Evolutionary conservation across 2,113 vertebrate genomes (phyloP).

Genomic region (Gymnarchus niloticus): DNA sequence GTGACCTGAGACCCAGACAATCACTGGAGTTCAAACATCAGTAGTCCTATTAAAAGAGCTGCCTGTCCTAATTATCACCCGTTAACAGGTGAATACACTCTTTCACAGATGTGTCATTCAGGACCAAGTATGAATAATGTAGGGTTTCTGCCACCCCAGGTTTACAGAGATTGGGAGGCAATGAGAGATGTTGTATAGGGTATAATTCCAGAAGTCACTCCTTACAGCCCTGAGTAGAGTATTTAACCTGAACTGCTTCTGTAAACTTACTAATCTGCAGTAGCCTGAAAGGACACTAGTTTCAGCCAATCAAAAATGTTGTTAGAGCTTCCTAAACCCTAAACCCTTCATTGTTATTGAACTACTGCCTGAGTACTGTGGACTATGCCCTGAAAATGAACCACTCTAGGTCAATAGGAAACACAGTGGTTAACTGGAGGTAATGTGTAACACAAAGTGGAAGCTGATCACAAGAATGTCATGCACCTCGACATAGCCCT

Average conservation of each 20-base stretch:
- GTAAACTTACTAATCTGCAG: background rate
- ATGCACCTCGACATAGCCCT: background rate
- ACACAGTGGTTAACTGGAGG: background rate
- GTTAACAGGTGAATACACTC: no score
- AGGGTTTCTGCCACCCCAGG: background rate
- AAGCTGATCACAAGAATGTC: background rate
- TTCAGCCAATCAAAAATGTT: background rate
- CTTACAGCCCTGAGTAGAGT: background rate
- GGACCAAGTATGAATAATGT: background rate
- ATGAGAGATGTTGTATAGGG: background rate
- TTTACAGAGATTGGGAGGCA: background rate
- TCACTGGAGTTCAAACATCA: background rate
- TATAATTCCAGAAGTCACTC: background rate
- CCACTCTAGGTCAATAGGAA: background rate
- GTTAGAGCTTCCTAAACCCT: background rate
- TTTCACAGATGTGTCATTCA: background rate
- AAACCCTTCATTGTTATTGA: background rate
- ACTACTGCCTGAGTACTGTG: background rate
- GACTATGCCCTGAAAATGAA: conserved; percentile 14
- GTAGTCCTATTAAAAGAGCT: background rate
- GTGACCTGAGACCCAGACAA: background rate
- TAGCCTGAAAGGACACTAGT: background rate
- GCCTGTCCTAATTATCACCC: background rate
- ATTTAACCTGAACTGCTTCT: background rate
- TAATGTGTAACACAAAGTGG: conserved; percentile 5